A percentile compares a stretch with the other conserved stretches of the same genome.
Conservation (phyloP, 2,888 invertebrate species). For the Didymodactylos carnosus region DNA sequence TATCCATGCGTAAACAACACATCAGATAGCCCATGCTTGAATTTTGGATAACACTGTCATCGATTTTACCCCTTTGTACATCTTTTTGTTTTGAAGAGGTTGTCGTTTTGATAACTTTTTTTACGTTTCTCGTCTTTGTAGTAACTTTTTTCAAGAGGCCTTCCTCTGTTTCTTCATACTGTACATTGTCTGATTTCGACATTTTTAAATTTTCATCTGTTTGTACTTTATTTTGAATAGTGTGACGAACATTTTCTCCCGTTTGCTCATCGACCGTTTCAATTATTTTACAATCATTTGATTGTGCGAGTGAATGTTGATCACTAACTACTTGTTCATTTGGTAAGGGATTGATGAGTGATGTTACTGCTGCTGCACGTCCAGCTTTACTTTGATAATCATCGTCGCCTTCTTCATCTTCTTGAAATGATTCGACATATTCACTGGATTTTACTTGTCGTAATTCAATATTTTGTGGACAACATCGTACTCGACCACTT, state of each 20-base stretch:
- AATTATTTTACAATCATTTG: conserved; percentile 1
- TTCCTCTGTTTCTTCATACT: conserved; percentile 13
- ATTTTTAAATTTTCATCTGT: conserved; percentile 13
- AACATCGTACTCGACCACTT: neutral
- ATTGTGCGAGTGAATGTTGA: neutral
- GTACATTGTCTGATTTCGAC: conserved; percentile 11
- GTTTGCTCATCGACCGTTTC: conserved; percentile 9
- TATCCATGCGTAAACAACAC: no score
- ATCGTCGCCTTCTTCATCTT: conserved; percentile 2
- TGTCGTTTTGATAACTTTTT: conserved; percentile 12
- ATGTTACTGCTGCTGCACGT: neutral
- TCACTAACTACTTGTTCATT: neutral
- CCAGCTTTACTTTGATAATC: neutral
- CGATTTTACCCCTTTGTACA: no score
- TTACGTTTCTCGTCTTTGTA: conserved; percentile 9
- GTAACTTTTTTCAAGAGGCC: conserved; percentile 11
- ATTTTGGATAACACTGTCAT: no score
- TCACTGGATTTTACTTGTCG: conserved; percentile 10
- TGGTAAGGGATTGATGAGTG: neutral
- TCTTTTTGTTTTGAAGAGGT: conserved; percentile 8
- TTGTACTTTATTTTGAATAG: conserved; percentile 10
- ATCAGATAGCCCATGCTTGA: no score
- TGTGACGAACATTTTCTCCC: conserved; percentile 4
- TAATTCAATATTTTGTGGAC: conserved; percentile 7
- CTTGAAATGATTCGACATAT: conserved; percentile 9